phyloP scores from a whole-genome alignment of 1,140 invertebrate genomes.

The Andrena cerasifolii region DNA sequence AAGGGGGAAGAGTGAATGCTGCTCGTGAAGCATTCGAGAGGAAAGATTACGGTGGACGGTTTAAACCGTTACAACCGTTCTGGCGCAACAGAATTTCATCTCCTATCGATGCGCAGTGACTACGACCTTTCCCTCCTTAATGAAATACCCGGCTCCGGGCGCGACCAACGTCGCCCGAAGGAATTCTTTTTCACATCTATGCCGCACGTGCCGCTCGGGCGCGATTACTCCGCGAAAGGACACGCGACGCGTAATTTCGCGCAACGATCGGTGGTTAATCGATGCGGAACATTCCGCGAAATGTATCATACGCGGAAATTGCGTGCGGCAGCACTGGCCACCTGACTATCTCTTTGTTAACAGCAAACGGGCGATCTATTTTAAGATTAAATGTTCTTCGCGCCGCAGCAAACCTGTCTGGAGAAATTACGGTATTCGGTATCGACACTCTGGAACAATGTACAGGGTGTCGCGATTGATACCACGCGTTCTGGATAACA shows the following conservation, averaged over 20 bases:
- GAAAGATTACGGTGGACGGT: conserved; percentile 62
- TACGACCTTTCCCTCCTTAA: conserved; percentile 9
- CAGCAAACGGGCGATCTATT: background rate
- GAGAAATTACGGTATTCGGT: conserved; percentile 1
- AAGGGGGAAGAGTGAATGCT: conserved; percentile 33
- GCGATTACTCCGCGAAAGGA: conserved; percentile 25
- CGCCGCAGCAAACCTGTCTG: background rate
- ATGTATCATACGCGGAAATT: conserved; percentile 1
- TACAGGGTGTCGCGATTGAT: background rate
- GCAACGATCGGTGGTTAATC: background rate
- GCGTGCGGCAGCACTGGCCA: background rate
- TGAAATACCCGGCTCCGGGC: background rate
- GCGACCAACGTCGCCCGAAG: background rate
- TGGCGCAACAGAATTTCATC: conserved; percentile 61
- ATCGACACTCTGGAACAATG: background rate
- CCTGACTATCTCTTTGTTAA: conserved; percentile 6
- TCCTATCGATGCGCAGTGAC: conserved; percentile 16
- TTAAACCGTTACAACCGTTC: conserved; percentile 70
- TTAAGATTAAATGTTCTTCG: conserved; percentile 10
- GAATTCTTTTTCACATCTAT: conserved; percentile 11
- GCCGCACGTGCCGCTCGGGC: too few species aligned
- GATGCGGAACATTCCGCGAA: background rate
- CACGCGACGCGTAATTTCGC: background rate
- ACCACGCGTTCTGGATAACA: too few species aligned
- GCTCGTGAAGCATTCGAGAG: conserved; percentile 43